These are phyloP conservation scores for Tribolium castaneum DNA, from an alignment of 1,140 invertebrate species.

Conservation along the genomic window DNA sequence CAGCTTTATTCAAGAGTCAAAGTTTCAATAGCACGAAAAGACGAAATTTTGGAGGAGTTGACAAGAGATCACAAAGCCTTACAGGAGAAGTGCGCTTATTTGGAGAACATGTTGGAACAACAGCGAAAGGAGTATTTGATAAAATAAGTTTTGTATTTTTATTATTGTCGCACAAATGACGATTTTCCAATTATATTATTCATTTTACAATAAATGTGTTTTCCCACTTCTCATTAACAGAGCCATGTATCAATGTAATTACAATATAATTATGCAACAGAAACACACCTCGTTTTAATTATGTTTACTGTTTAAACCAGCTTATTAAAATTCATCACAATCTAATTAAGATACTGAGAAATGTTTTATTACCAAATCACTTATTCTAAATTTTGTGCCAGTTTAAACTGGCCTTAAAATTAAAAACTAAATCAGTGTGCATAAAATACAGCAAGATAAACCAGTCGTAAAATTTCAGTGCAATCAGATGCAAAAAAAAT, in stretches of 20 bases:
- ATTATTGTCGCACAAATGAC: too few relatives aligned
- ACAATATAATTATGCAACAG: too few relatives aligned
- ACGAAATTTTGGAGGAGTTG: conserved; percentile 77
- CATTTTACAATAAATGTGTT: not conserved
- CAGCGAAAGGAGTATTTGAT: conserved; percentile 70
- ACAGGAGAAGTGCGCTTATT: conserved; percentile 76
- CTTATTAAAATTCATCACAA: not conserved
- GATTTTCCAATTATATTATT: not conserved
- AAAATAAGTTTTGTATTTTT: conserved; percentile 44
- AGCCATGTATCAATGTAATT: too few relatives aligned
- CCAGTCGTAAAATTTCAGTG: not conserved
- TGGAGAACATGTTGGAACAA: conserved; percentile 80
- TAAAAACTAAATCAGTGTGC: too few relatives aligned
- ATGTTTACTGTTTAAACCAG: not conserved
- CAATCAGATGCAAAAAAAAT: conserved; percentile 47
- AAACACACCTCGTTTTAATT: not conserved
- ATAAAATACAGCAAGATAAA: too few relatives aligned
- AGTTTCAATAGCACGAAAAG: conserved; percentile 80
- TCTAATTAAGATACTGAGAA: too few relatives aligned
- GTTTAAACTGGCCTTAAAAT: not conserved
- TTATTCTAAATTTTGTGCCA: not conserved
- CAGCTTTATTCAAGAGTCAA: conserved; percentile 74
- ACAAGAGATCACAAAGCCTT: conserved; percentile 75
- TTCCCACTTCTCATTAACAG: too few relatives aligned
- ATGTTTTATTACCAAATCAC: not conserved